Evolutionary conservation across 2,888 invertebrate species (phyloP).

Genomic region (Eristalis arbustorum): DNA sequence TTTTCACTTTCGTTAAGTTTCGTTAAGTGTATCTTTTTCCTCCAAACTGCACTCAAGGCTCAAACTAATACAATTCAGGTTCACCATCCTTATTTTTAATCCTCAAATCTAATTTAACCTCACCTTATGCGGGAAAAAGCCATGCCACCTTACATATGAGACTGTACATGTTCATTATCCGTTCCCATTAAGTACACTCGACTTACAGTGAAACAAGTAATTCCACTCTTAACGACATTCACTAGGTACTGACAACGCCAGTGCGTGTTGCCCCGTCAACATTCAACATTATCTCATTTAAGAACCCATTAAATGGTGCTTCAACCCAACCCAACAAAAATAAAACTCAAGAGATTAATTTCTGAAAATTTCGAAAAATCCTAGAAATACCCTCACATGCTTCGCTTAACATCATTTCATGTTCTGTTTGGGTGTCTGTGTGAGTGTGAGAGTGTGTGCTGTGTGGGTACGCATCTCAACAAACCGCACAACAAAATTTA

Average conservation of each 20-base stretch:
- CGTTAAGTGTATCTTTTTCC: not conserved
- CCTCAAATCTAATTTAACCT: no score
- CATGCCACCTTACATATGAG: no score
- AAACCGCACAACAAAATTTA: not conserved
- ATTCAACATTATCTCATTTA: not conserved
- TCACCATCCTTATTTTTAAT: no score
- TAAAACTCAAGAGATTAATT: not conserved
- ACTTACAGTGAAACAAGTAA: not conserved
- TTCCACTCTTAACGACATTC: not conserved
- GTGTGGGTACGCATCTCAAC: not conserved
- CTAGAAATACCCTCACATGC: not conserved
- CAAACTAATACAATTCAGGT: not conserved
- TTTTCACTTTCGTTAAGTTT: not conserved
- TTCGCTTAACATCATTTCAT: not conserved
- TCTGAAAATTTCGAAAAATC: not conserved
- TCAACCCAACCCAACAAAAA: not conserved
- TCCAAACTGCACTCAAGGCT: not conserved
- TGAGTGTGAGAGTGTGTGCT: no score
- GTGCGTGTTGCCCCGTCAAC: no score
- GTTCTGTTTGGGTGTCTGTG: no score
- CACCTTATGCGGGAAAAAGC: no score
- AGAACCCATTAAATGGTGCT: not conserved
- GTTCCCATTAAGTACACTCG: no score
- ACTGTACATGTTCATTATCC: no score
- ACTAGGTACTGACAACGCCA: not conserved